Conservation (phyloP, 2,113 vertebrate species). For the Cyanoliseus patagonus region DNA sequence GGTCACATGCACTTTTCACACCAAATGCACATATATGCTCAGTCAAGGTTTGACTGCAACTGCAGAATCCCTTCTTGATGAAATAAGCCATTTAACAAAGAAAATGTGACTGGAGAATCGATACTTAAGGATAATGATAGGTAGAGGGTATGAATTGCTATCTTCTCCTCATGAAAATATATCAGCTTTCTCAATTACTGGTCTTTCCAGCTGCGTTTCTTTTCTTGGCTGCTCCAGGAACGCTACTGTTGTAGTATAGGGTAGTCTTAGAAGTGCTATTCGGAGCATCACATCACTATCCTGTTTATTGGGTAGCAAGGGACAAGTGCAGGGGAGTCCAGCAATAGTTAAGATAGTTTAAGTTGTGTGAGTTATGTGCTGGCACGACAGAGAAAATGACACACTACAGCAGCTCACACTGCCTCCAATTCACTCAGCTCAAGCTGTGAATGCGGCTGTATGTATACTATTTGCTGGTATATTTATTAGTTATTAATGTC, state of each 20-base stretch:
- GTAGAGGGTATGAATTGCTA: not conserved
- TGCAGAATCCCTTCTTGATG: not conserved
- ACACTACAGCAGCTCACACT: not conserved
- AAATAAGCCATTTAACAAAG: slow-evolving; percentile 24
- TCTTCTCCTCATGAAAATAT: not conserved
- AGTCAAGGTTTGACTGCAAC: not conserved
- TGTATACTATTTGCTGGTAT: not conserved
- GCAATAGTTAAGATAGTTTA: not conserved
- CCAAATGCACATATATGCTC: not conserved
- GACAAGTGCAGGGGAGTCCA: not conserved
- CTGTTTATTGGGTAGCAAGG: not conserved
- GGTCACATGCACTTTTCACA: not conserved
- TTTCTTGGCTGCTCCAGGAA: not conserved
- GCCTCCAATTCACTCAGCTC: slow-evolving; percentile 13
- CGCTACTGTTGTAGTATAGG: not conserved
- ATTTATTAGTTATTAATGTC: slow-evolving; percentile 22
- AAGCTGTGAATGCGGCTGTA: slow-evolving; percentile 1
- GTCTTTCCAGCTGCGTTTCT: not conserved
- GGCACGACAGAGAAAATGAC: not conserved
- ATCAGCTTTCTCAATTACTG: slow-evolving; percentile 9
- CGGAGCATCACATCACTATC: not conserved
- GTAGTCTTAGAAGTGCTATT: not conserved
- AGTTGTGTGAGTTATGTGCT: not conserved
- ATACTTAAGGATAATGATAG: not conserved
- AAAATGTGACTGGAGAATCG: slow-evolving; percentile 27